Evolutionary conservation across 64 coral and sea anemone species (phyloP), one percentile per base, ranked within the genome.

Genomic region (Montipora efflorescens): DNA sequence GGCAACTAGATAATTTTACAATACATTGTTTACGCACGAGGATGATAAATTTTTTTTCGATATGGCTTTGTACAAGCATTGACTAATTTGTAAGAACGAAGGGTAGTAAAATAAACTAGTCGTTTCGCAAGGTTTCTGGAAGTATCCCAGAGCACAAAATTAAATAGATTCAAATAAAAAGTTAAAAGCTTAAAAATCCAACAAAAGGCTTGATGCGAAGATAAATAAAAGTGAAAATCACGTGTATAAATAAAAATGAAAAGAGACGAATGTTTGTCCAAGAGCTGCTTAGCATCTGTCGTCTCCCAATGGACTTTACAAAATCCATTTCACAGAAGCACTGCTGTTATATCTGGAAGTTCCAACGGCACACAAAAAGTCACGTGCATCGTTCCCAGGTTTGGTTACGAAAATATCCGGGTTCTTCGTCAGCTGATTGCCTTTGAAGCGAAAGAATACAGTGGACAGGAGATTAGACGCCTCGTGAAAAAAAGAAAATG

Each of bases 401-500:
- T 44, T 48, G 8, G n/a, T 21, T 7, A 48, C 23, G 61, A 84
- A n/a, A 71, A 51, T 11, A 72, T 86, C 47, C 82, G 19, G 50
- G 57, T 57, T 75, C 53, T 82, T n/a, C 83, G 90, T 85, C 80
- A 92, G 90, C 90, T 92, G 81, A 92, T 76, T 5, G 80, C 81
- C 90, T 92, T 64, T 92, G 90, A 61, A 82, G 51, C 82, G 57
- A 75, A 78, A 92, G 19, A 86, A 76, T 2, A 92, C 1, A 78
- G 20, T 49, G 82, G 21, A 75, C 13, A 89, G 55, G 59, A 62
- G 69, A 59, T 82, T 91, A 82, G 80, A 51, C 4, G 58, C 8
- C 16, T 58, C 19, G 18, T 9, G 22, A 13, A 66, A 20, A 50
- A 61, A 36, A 36, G 67, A 28, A 55, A 6, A n/a, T 50, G 44